These are phyloP conservation scores for Cecidostiba fungosa DNA, from an alignment of 2,888 invertebrate species.

Conservation along the genomic window DNA sequence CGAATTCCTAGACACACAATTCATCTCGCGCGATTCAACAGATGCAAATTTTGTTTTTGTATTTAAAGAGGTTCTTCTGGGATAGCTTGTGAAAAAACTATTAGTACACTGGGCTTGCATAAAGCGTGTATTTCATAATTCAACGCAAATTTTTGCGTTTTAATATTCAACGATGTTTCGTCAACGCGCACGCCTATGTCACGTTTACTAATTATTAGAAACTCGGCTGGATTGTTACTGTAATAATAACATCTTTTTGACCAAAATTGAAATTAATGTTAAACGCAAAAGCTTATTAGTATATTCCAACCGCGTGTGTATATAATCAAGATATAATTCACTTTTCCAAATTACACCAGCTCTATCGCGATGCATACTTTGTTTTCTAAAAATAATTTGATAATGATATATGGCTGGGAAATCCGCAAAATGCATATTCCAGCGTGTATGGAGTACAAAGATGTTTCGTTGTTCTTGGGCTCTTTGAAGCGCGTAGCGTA, in stretches of 20 bases:
- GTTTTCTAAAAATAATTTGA: slow-evolving; percentile 48
- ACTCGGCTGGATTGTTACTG: background rate
- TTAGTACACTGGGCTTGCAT: background rate
- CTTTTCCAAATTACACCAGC: slow-evolving; percentile 20
- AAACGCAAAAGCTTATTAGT: background rate
- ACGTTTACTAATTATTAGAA: slow-evolving; percentile 46
- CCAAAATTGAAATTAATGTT: background rate
- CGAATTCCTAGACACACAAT: slow-evolving; percentile 40
- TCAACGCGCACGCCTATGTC: background rate
- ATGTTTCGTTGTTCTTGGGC: slow-evolving; percentile 40
- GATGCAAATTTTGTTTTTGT: background rate
- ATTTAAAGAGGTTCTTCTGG: background rate
- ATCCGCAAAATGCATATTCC: slow-evolving; percentile 17
- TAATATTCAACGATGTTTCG: background rate
- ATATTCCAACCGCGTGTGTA: background rate
- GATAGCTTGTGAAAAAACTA: background rate
- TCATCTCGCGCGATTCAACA: background rate
- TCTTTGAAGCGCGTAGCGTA: slow-evolving; percentile 58
- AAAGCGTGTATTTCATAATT: slow-evolving; percentile 33
- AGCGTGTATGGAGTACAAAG: background rate
- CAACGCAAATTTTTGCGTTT: background rate
- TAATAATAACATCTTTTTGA: background rate
- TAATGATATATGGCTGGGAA: slow-evolving; percentile 32
- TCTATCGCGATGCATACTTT: slow-evolving; percentile 32
- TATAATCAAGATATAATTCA: background rate